Percentiles rank a stretch among this genome's conserved stretches.
Conservation (phyloP, 2,888 invertebrate species). For the Andrena haemorrhoa region DNA sequence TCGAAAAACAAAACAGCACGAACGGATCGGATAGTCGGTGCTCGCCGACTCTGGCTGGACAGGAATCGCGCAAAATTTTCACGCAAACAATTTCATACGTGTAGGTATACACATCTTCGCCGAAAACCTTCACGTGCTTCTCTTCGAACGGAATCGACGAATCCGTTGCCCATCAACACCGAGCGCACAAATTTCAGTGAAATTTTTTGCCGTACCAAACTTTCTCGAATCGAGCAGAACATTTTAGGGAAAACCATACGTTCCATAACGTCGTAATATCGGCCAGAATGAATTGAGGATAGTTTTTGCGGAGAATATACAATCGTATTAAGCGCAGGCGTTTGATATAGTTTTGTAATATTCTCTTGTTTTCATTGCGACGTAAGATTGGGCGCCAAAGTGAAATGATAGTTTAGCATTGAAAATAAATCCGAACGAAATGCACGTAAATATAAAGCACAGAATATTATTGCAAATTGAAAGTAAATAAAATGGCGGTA, state of each 20-base stretch:
- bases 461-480: constrained; percentile 30
- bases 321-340: background rate
- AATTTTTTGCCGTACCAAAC: background rate
- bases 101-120: background rate
- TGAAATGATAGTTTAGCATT: background rate
- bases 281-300: background rate
- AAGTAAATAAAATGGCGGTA: constrained; percentile 20
- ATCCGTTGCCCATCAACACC: background rate
- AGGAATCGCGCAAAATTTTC: background rate
- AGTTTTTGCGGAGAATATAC: background rate
- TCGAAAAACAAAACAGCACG: constrained; percentile 34
- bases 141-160: background rate
- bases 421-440: constrained; percentile 1
- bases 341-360: background rate
- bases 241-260: background rate
- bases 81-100: background rate
- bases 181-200: constrained; percentile 1
- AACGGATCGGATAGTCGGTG: constrained; percentile 11
- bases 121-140: background rate
- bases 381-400: background rate
- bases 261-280: background rate
- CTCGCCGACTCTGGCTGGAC: constrained; percentile 4
- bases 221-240: background rate
- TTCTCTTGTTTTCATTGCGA: background rate
- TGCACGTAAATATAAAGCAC: background rate